Evolutionary conservation across 2,888 invertebrate species (phyloP), one percentile per base, ranked within the genome.

Genomic region (Lycaena phlaeas): DNA sequence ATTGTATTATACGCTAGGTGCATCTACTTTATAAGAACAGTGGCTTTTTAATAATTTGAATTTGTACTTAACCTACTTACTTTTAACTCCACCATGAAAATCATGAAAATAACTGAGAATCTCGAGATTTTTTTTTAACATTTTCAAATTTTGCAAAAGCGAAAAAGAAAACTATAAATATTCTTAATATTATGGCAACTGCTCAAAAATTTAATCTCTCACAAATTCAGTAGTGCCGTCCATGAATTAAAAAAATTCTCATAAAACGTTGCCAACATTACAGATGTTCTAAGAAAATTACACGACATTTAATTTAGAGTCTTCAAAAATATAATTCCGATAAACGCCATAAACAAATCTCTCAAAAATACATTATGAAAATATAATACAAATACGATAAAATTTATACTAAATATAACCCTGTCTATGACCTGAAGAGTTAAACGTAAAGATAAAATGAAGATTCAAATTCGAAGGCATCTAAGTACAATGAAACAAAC

Each of bases 361-460:
- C 81, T 79, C 82, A 84, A 84, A 84, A 82, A 84, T 81, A 81
- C 73, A 56, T 81, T 82, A 79, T 81, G 82, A 81, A 84, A 84
- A 84, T 84, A 79, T 82, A 82, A 82, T 81, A 79, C 77, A 74
- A 76, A 84, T 78, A 79, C 78, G 78, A 78, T 82, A 84, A 81
- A 82, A 79, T 82, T 82, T 82, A 82, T 78, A 82, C 82, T 84
- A 81, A 82, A 82, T 82, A 78, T 81, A 82, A 84, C 84, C 84
- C 84, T 84, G 84, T 82, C 81, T 82, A 82, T 82, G 84, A 84
- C 84, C 84, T 84, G 84, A 82, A 82, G 82, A 81, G 79, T 78
- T 78, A 64, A 74, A 64, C 57, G 34, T 71, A 81, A 70, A 54
- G 53, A 62, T 29, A 11, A 48, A 50, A 48, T 42, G 28, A 50